Evolutionary conservation across 2,797 vertebrate species (phyloP).

Genomic region (Valencia hispanica): DNA sequence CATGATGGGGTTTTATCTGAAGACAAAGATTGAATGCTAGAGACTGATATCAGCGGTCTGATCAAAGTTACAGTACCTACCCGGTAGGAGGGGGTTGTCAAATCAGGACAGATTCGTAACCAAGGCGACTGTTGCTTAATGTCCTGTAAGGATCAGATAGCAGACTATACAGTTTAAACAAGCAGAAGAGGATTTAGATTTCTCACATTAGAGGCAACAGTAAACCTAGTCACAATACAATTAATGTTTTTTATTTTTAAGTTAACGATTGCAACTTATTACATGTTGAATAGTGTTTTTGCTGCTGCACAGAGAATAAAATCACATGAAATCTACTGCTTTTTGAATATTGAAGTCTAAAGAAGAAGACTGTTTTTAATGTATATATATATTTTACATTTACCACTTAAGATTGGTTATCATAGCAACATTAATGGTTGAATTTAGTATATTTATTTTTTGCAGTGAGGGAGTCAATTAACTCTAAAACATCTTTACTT

Average conservation of each 20-base stretch:
- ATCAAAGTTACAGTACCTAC: slow-evolving; percentile 21
- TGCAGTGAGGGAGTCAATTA: not conserved
- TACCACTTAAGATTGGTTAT: too few relatives aligned
- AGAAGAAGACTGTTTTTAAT: not conserved
- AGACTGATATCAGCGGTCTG: slow-evolving; percentile 24
- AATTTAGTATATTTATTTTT: not conserved
- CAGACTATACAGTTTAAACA: not conserved
- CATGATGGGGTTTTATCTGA: slow-evolving; percentile 23
- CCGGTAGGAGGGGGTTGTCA: slow-evolving; percentile 11
- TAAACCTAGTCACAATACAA: not conserved
- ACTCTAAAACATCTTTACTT: too few relatives aligned
- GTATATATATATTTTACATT: not conserved
- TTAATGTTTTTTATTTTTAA: not conserved
- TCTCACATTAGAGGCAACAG: not conserved
- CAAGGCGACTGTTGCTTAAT: not conserved
- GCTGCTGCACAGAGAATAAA: not conserved
- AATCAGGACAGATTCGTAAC: not conserved
- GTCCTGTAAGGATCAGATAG: not conserved
- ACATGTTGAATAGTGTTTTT: not conserved
- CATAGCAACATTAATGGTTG: not conserved
- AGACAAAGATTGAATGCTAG: slow-evolving; percentile 34
- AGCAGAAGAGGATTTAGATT: not conserved
- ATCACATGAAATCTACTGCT: not conserved
- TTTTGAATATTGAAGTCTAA: not conserved
- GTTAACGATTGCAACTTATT: not conserved